Evolutionary conservation across 2,888 invertebrate genomes (phyloP), one percentile per base, ranked within the genome.

Genomic region (Adineta ricciae): DNA sequence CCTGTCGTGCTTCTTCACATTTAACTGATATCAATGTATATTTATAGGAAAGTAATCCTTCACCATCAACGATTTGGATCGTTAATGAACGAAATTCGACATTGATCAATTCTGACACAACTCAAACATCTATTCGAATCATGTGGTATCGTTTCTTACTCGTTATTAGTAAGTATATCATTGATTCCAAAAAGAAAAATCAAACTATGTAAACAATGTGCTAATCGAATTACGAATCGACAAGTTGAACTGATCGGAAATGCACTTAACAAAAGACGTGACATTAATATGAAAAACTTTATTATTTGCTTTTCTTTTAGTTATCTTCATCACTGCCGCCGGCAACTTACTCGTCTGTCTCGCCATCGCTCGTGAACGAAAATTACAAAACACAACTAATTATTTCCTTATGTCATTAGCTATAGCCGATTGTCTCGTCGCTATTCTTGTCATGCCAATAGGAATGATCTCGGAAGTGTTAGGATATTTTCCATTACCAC

Each of bases 341-440:
- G 96, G 97, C 41, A 97, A 97, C 91, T 94, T 95, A 87, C 92
- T 97, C 86, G 97, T 97, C 88, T 96, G 96, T 90, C 92, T 97
- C 88, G 96, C 97, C 0, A 95, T 97, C 88, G 94, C 94, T 86
- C 92, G 95, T 89, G 97, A 97, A 91, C 93, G 94, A 87, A 93
- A 94, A 88, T 92, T 97, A 87, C 96, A 97, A 91, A 97, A 96
- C 91, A 95, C 96, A 87, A 97, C 97, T 87, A 97, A 97, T 92
- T 96, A 96, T 91, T 97, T 97, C 91, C 92, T 97, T 87, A 92
- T 96, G 88, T 96, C 96, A 38, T 91, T 97, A 90, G 96, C 96
- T 83, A 94, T 96, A 85, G 96, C 97, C 84, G 97, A 97, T 92
- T 92, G 97, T 86, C 92, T 97, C 86, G 96, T 97, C 89, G 96